Conservation (phyloP, 2,113 vertebrate species). For the Lepidothrix coronata region DNA sequence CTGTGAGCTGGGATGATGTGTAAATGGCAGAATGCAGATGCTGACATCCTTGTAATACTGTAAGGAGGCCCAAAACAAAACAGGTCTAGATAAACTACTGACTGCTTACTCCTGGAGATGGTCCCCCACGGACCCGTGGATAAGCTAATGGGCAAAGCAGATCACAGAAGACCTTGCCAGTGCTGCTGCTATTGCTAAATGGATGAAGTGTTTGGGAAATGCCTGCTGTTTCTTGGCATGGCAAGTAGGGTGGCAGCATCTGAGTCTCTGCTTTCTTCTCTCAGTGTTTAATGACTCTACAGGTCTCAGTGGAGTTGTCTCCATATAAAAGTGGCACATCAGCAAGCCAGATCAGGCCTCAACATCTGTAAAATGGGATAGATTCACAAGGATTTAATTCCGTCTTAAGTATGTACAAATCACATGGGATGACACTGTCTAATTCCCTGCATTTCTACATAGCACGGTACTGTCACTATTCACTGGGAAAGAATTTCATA, state of each 20-base stretch:
- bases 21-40: neutral
- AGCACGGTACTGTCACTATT: neutral
- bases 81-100: neutral
- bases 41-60: neutral
- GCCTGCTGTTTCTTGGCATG: neutral
- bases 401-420: slow-evolving; percentile 20
- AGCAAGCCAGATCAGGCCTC: neutral
- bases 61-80: neutral
- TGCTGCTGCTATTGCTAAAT: neutral
- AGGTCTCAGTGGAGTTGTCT: slow-evolving; percentile 24
- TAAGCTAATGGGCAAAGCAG: neutral
- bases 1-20: neutral
- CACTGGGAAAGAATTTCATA: slow-evolving; percentile 54
- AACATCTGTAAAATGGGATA: slow-evolving; percentile 22
- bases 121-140: neutral
- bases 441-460: slow-evolving; percentile 38
- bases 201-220: slow-evolving; percentile 8
- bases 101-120: neutral
- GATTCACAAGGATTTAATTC: slow-evolving; percentile 44
- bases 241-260: neutral
- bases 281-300: neutral
- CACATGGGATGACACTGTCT: slow-evolving; percentile 44
- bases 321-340: slow-evolving; percentile 3
- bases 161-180: neutral
- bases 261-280: neutral